phyloP scores from a whole-genome alignment of 2,888 invertebrate species.

The Portevinia maculata region DNA sequence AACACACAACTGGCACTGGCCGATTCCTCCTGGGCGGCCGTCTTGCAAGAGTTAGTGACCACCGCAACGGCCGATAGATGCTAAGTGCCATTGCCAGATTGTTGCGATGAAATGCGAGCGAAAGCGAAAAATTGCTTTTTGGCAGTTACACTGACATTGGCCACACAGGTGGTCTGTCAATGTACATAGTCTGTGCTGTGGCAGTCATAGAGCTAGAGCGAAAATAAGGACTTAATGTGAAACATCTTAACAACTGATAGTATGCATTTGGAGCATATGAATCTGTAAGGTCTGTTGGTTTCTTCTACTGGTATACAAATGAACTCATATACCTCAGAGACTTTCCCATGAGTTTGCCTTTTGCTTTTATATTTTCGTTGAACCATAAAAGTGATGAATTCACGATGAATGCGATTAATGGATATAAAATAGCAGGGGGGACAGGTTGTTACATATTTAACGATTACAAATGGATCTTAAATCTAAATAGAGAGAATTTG shows the following conservation, averaged over 20 bases:
- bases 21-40: constrained; percentile 4
- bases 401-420: constrained; percentile 52
- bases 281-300: constrained; percentile 49
- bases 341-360: constrained; percentile 38
- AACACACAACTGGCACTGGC: background rate
- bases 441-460: constrained; percentile 34
- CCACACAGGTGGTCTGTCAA: constrained; percentile 68
- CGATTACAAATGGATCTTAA: constrained; percentile 16
- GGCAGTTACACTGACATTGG: constrained; percentile 64
- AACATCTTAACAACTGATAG: constrained; percentile 56
- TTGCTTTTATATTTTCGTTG: constrained; percentile 21
- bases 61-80: constrained; percentile 30
- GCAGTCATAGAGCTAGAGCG: constrained; percentile 15
- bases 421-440: constrained; percentile 31
- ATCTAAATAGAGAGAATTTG: background rate
- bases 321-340: constrained; percentile 46
- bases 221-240: constrained; percentile 28
- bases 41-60: constrained; percentile 8
- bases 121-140: constrained; percentile 72
- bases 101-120: constrained; percentile 67
- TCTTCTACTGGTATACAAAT: constrained; percentile 3
- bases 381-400: constrained; percentile 50
- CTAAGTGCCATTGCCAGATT: constrained; percentile 57
- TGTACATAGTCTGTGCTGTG: constrained; percentile 38
- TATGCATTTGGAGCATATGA: constrained; percentile 53